phyloP scores from a whole-genome alignment of 2,797 vertebrate genomes.

The Lerista edwardsae region DNA sequence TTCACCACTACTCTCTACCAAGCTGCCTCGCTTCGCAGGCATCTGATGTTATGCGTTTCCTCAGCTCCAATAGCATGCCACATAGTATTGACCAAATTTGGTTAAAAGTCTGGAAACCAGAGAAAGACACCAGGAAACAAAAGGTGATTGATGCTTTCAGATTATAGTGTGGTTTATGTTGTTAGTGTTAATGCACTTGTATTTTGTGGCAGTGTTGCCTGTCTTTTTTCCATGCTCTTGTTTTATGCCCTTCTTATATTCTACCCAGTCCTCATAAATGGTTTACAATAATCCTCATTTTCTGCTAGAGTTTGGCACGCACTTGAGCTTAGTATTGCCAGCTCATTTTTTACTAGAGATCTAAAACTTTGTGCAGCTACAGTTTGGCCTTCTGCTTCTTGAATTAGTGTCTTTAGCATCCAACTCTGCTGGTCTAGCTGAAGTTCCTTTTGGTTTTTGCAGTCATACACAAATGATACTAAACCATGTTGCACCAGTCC shows the following conservation, averaged over 20 bases:
- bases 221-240: constrained; percentile 11
- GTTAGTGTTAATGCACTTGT: neutral
- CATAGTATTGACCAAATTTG: constrained; percentile 4
- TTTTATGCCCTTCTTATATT: constrained; percentile 16
- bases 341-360: constrained; percentile 22
- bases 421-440: constrained; percentile 37
- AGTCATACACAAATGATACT: constrained; percentile 2
- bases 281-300: neutral
- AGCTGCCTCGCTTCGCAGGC: neutral
- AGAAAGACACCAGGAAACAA: constrained; percentile 19
- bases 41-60: neutral
- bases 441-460: constrained; percentile 31
- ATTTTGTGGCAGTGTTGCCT: constrained; percentile 14
- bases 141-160: constrained; percentile 7
- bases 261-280: neutral
- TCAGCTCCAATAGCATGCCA: constrained; percentile 6
- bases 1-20: constrained; percentile 30
- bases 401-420: neutral
- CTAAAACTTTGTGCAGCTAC: constrained; percentile 4
- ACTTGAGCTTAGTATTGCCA: neutral
- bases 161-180: constrained; percentile 8
- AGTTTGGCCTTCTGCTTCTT: constrained; percentile 8
- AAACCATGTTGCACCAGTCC: neutral
- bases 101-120: constrained; percentile 15
- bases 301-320: constrained; percentile 3